phyloP scores from a whole-genome alignment of 2,888 invertebrate genomes.

The Nudaria mundana region DNA sequence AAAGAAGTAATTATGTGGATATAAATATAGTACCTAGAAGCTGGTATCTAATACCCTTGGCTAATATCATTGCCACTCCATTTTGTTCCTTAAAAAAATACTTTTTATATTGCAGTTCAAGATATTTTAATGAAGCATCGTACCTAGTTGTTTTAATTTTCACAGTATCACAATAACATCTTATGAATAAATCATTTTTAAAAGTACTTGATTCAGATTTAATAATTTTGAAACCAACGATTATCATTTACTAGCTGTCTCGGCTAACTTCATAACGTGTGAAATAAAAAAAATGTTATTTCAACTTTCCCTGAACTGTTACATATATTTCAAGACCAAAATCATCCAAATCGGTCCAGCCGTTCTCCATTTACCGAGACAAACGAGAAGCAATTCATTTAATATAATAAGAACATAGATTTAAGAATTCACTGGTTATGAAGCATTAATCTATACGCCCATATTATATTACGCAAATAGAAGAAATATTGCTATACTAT shows the following conservation, averaged over 20 bases:
- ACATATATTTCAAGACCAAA: too few species aligned
- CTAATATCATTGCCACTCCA: slow-evolving; percentile 4
- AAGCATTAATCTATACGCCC: not conserved
- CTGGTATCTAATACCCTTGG: too few species aligned
- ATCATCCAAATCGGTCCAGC: too few species aligned
- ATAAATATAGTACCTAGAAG: too few species aligned
- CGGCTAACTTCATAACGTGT: not conserved
- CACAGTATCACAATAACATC: slow-evolving; percentile 33
- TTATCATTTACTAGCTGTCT: not conserved
- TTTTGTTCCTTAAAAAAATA: slow-evolving; percentile 12
- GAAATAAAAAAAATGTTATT: too few species aligned
- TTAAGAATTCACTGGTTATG: not conserved
- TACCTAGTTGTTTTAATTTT: slow-evolving; percentile 29
- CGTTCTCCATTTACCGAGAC: too few species aligned
- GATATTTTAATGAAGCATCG: slow-evolving; percentile 34
- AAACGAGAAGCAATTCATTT: too few species aligned
- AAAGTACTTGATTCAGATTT: not conserved
- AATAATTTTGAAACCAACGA: not conserved
- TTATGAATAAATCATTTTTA: slow-evolving; percentile 19
- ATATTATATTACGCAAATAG: not conserved
- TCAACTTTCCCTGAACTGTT: too few species aligned
- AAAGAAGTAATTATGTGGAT: too few species aligned
- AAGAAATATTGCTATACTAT: slow-evolving; percentile 21
- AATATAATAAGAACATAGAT: too few species aligned
- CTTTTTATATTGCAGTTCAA: slow-evolving; percentile 34